Base-by-base conservation (phyloP, 1,140 invertebrate species). In the Drosophila serrata region DNA sequence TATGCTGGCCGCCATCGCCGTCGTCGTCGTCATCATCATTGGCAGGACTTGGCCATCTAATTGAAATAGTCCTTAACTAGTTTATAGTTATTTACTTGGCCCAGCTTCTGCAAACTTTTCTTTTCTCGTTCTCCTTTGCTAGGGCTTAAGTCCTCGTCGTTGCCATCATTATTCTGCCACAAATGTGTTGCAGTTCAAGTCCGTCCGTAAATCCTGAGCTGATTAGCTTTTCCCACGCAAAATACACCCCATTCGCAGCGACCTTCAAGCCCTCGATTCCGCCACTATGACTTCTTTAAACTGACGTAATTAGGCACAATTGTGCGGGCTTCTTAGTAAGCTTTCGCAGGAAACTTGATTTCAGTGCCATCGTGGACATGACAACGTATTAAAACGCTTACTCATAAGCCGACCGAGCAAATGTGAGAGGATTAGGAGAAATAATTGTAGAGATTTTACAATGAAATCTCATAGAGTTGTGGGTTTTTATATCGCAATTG, bases 51-150 rank as follows among this genome's bases (percentile, higher is more conserved):
- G 84, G 67, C 61, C 84, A 75, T 84, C 84, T 88, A 87, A 87
- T 88, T 87, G 84, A 90, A 87, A 87, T 84, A 78, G 84, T 84
- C 84, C 76, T 77, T 87, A 87, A 88, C 84, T 87, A 87, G 84
- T 87, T 87, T 87, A 88, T 87, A 87, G 84, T 90, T 87, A 87
- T 87, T 87, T 87, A 84, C 84, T 81, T 61, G 75, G 48, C 58
- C 46, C 70, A 42, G 45, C 56, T 68, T 75, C 46, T 60, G 61
- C 49, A 49, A 79, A 87, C 79, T 85, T 85, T 77, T 48, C 6
- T 4, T 40, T 39, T 46, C 27, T 51, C 35, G 37, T 33, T 37
- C 39, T 39, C 13, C 24, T 31, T 37, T 7, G 15, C 17, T 31
- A 39, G 24, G 40, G 33, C 64, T 76, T 63, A 74, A 64, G 43